Percentiles rank a stretch among this genome's conserved stretches.
phyloP scores from a whole-genome alignment of 1,140 invertebrate species.

The Diachasma alloeum region DNA sequence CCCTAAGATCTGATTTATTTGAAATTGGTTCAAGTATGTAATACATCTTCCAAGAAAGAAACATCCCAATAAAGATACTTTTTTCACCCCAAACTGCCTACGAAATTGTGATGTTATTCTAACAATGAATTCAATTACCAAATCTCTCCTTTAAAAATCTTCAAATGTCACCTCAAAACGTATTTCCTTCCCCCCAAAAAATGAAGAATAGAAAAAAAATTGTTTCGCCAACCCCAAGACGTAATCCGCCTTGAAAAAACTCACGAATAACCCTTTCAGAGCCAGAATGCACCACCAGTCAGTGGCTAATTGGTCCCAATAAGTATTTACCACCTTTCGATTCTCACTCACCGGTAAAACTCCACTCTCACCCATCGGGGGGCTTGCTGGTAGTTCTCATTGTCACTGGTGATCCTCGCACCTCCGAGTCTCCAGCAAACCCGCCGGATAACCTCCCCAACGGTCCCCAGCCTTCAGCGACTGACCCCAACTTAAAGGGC shows the following conservation, averaged over 20 bases:
- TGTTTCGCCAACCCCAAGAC: background rate
- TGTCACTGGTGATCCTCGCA: conserved; percentile 18
- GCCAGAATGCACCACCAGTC: conserved; percentile 43
- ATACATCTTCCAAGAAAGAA: too few species aligned
- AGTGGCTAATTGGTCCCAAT: conserved; percentile 45
- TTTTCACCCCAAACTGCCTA: too few species aligned
- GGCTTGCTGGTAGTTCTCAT: conserved; percentile 37
- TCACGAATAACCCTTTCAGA: background rate
- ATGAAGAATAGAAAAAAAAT: background rate
- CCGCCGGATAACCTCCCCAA: background rate
- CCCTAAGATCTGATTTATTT: too few species aligned
- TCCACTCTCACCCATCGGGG: conserved; percentile 18
- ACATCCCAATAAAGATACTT: too few species aligned
- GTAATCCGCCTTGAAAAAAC: background rate
- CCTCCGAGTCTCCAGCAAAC: background rate
- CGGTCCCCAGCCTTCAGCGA: background rate
- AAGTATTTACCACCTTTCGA: conserved; percentile 41
- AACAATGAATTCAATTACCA: too few species aligned
- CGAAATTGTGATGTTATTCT: too few species aligned
- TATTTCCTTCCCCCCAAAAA: too few species aligned
- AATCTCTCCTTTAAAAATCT: too few species aligned
- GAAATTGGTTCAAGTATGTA: too few species aligned
- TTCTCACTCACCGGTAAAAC: conserved; percentile 25
- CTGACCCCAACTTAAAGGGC: conserved; percentile 15
- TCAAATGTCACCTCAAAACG: too few species aligned